Evolutionary conservation across 2,888 invertebrate genomes (phyloP).

Genomic region (Troides oblongomaculatus): DNA sequence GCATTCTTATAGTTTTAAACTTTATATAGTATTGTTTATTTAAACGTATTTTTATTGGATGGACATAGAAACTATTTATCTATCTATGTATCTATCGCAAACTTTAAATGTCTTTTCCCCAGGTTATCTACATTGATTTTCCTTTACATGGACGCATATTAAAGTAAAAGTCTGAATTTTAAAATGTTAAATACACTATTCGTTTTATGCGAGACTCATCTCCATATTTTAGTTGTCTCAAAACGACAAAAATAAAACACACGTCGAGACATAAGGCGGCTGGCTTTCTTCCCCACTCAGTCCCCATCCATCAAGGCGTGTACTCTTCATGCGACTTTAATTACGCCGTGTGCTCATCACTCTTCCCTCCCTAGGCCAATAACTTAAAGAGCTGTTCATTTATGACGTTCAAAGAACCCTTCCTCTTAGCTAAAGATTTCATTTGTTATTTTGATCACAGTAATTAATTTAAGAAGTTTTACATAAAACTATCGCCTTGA

Average conservation of each 20-base stretch:
- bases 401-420: conserved; percentile 31
- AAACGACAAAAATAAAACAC: conserved; percentile 24
- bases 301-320: conserved; percentile 27
- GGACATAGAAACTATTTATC: too few relatives aligned
- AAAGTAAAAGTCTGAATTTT: too few relatives aligned
- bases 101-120: too few relatives aligned
- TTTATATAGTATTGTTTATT: too few relatives aligned
- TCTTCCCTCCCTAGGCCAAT: conserved; percentile 38
- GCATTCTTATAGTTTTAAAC: too few relatives aligned
- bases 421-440: conserved; percentile 29
- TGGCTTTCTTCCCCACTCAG: conserved; percentile 11
- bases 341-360: conserved; percentile 28
- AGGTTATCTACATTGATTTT: too few relatives aligned
- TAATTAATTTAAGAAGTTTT: conserved; percentile 3
- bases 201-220: neutral
- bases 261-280: conserved; percentile 9
- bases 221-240: neutral
- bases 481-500: too few relatives aligned
- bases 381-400: conserved; percentile 45
- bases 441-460: conserved; percentile 25
- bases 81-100: too few relatives aligned
- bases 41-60: too few relatives aligned
- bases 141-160: too few relatives aligned
- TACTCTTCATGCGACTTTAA: conserved; percentile 23
- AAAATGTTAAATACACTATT: too few relatives aligned